Evolutionary conservation across 2,888 invertebrate genomes (phyloP), one percentile per base, ranked within the genome.

Genomic region (Disparrhopalites patrizii): DNA sequence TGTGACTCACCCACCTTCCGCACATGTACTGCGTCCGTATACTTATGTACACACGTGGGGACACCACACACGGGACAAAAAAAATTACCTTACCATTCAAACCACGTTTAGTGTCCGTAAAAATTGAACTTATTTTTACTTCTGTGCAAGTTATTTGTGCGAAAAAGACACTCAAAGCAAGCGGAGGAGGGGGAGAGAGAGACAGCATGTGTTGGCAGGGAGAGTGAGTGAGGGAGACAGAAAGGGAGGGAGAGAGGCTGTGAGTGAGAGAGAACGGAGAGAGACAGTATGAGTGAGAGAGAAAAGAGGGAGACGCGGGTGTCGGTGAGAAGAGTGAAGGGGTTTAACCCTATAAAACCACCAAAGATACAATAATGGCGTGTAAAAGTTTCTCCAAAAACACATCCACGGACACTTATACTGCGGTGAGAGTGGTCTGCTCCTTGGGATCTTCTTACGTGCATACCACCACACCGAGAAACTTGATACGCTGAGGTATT

Each of bases 111-210:
- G n/a, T 51, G 50, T 50, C 61, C 51, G 36, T 52, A 61, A 61
- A 61, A 61, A 36, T 61, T 61, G 50, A 51, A 61, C 61, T 61
- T 61, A 61, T 61, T 61, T 50, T 40, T 57, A 57, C 38, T 36
- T 36, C 36, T 36, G 36, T 36, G 13, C 36, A 36, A 15, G 8
- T 10, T 13, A 10, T 8, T 36, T 10, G 36, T 36, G 13, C 36
- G 36, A 36, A 36, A 36, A 8, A 8, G 8, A 36, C 8, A 36
- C 13, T 13, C 40, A 40, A 40, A 40, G n/a, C 40, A 8, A 40
- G 40, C n/a, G 40, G 20, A 8, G 40, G 4, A 40, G 40, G 40
- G 36, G 8, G 36, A 13, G 36, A 36, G 36, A 13, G 36, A 36
- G 36, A 36, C 36, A 36, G 36, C 8, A 13, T 36, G 36, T 36